phyloP scores from a whole-genome alignment of 2,888 invertebrate species.

The Metalampra italica region DNA sequence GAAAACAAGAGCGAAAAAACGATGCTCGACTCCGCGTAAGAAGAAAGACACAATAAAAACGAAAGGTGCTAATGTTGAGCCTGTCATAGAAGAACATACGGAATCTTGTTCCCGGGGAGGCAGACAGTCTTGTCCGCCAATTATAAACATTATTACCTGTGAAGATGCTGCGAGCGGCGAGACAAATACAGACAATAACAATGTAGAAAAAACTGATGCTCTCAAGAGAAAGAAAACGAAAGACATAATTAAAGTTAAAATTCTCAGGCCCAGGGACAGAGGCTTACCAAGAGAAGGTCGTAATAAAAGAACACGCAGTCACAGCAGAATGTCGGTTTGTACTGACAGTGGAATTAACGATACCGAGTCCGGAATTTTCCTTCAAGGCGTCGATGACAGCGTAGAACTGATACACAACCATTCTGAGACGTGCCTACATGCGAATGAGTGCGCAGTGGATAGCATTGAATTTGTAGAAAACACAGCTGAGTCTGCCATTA shows the following conservation, averaged over 20 bases:
- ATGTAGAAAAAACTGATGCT: background rate
- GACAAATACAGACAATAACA: conserved; percentile 15
- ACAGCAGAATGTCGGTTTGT: conserved; percentile 25
- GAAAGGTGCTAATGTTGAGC: conserved; percentile 28
- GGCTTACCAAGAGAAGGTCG: conserved; percentile 8
- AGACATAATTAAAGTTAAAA: conserved; percentile 66
- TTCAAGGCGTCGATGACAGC: conserved; percentile 34
- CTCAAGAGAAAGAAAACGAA: conserved; percentile 38
- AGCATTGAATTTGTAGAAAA: conserved; percentile 52
- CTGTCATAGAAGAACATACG: conserved; percentile 47
- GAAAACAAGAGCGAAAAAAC: conserved; percentile 29
- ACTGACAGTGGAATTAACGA: conserved; percentile 54
- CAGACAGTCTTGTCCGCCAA: conserved; percentile 52
- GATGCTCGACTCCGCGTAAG: conserved; percentile 54
- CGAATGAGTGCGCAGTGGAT: conserved; percentile 52
- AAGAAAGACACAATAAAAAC: conserved; percentile 26
- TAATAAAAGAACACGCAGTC: background rate
- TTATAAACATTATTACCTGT: conserved; percentile 23
- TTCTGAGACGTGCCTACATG: conserved; percentile 61
- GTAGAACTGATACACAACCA: conserved; percentile 67
- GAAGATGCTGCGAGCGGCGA: conserved; percentile 21
- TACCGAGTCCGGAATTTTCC: conserved; percentile 34
- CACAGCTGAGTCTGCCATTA: conserved; percentile 38
- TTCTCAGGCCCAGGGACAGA: conserved; percentile 40
- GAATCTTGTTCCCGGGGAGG: conserved; percentile 41